Conservation (phyloP, 2,113 vertebrate species). For the Neopipo cinnamomea region DNA sequence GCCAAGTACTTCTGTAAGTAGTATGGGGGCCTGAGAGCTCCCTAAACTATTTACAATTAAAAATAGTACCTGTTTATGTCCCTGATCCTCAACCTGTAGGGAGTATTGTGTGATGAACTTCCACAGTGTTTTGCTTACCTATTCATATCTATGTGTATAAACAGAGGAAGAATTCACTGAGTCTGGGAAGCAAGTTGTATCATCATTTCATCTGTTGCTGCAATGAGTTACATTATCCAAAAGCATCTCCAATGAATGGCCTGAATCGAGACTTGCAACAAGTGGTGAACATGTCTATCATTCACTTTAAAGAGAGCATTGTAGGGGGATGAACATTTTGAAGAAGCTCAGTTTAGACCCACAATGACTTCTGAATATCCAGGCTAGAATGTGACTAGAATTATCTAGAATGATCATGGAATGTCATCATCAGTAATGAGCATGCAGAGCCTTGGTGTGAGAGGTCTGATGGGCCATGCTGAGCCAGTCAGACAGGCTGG, state of each 20-base stretch:
- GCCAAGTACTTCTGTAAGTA: background rate
- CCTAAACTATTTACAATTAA: background rate
- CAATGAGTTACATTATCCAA: background rate
- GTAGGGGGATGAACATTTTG: background rate
- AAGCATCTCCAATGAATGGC: background rate
- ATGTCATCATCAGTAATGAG: background rate
- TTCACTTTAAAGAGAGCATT: background rate
- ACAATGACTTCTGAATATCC: background rate
- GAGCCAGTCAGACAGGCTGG: background rate
- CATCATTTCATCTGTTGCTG: background rate
- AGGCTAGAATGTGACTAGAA: background rate
- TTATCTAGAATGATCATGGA: background rate
- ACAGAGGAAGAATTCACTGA: background rate
- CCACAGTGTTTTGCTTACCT: background rate
- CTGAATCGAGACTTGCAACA: background rate
- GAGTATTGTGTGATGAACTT: background rate
- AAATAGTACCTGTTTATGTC: background rate
- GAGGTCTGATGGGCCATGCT: background rate
- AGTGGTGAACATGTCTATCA: background rate
- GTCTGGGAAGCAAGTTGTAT: background rate
- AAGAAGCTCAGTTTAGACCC: background rate
- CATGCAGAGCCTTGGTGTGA: background rate
- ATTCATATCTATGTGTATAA: background rate
- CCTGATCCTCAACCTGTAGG: background rate
- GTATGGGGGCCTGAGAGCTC: background rate